Base-by-base conservation (phyloP, 2,888 invertebrate genomes). In the Dromius quadrimaculatus region DNA sequence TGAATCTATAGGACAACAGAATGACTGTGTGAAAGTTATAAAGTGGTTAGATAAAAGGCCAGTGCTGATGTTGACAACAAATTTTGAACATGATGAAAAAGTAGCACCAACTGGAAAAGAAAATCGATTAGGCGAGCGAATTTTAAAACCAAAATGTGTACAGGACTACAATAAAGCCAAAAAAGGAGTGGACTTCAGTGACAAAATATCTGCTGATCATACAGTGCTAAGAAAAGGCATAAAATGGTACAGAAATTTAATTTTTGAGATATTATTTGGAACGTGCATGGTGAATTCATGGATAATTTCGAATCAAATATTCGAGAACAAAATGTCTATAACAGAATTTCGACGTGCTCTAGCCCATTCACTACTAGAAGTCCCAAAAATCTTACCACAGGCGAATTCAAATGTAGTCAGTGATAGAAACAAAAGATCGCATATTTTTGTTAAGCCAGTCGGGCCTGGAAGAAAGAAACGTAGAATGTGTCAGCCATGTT, bases 171-270 rank as follows among this genome's bases (percentile, higher is more conserved):
- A 72, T 11, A 38, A 62, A 62, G 62, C 22, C 13, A 62, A 62
- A 62, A n/a, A 41, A 62, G 41, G 19, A n/a, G 41, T 62, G 9
- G 62, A 62, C 20, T 62, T 43, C 3, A 63, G 63, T 19, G 63
- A 43, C 17, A 11, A 63, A 23, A 63, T 63, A 45, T 63, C 43
- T 22, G 22, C 63, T 13, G 20, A 63, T 13, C 28, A 63, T 38
- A 43, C 63, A 23, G 54, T 34, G 47, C 50, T 72, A 50, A 23
- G 71, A 28, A 72, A 68, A 68, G 68, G 72, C 6, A n/a, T 72
- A 11, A 72, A 73, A 54, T 74, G 74, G 72, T 74, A 74, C 45
- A 36, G 72, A 15, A 72, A 74, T 61, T 6, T 57, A 36, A 72
- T 63, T 20, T 69, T 73, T 28, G 71, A 74, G 59, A 6, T 72